These are phyloP conservation scores for Platycnemis pennipes DNA, from an alignment of 2,888 invertebrate genomes.

Conservation along the genomic window DNA sequence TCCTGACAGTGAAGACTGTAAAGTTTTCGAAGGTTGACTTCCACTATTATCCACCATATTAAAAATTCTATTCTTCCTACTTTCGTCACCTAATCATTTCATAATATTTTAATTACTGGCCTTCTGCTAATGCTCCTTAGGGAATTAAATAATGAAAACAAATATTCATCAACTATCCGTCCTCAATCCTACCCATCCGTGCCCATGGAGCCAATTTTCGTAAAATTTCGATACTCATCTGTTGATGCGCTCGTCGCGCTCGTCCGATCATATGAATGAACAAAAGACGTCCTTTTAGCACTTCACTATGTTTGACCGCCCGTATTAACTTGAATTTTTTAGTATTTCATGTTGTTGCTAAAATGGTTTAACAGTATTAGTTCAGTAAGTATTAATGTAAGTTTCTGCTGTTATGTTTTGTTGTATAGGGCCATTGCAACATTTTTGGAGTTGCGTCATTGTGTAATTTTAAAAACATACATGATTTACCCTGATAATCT, in stretches of 20 bases:
- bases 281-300: neutral
- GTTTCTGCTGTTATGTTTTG: neutral
- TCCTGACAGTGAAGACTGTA: neutral
- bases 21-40: neutral
- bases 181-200: neutral
- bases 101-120: neutral
- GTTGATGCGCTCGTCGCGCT: neutral
- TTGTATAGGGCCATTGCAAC: neutral
- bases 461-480: neutral
- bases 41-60: neutral
- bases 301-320: neutral
- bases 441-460: neutral
- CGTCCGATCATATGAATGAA: neutral
- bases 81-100: constrained; percentile 19
- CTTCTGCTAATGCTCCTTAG: neutral
- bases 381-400: neutral
- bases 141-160: neutral
- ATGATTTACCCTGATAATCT: neutral
- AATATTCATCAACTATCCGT: neutral
- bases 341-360: neutral
- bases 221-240: neutral
- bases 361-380: neutral
- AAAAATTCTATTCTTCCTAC: neutral
- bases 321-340: constrained; percentile 12
- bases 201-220: constrained; percentile 25